These are phyloP conservation scores for Astur gentilis DNA, from an alignment of 2,113 vertebrate genomes.

Conservation along the genomic window DNA sequence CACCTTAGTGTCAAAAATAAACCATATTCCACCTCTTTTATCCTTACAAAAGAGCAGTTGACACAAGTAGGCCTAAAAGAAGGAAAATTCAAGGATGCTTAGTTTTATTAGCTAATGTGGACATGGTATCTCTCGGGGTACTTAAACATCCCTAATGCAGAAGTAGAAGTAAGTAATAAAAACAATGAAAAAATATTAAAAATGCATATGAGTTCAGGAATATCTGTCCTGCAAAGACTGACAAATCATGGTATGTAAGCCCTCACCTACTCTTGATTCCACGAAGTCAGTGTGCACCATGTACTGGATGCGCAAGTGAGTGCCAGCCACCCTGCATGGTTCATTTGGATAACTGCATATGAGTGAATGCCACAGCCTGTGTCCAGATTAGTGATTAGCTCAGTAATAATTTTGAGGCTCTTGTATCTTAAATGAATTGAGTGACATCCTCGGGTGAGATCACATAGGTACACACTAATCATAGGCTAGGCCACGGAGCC, in stretches of 20 bases:
- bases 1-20: neutral
- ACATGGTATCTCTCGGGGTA: neutral
- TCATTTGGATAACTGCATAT: fast-evolving
- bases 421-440: neutral
- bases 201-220: neutral
- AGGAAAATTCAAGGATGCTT: neutral
- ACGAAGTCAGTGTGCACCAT: fast-evolving
- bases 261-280: neutral
- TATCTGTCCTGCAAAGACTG: neutral
- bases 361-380: neutral
- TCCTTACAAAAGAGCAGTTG: neutral
- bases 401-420: neutral
- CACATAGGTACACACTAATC: neutral
- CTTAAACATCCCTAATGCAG: neutral
- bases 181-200: neutral
- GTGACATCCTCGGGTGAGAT: neutral
- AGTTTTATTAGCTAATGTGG: neutral
- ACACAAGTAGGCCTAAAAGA: neutral
- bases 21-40: neutral
- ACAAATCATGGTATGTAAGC: neutral
- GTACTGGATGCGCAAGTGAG: neutral
- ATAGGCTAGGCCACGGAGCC: fast-evolving
- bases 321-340: neutral
- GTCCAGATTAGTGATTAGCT: neutral
- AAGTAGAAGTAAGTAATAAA: neutral